Conservation (phyloP, 2,797 vertebrate species). For the Pangasius macronema region DNA sequence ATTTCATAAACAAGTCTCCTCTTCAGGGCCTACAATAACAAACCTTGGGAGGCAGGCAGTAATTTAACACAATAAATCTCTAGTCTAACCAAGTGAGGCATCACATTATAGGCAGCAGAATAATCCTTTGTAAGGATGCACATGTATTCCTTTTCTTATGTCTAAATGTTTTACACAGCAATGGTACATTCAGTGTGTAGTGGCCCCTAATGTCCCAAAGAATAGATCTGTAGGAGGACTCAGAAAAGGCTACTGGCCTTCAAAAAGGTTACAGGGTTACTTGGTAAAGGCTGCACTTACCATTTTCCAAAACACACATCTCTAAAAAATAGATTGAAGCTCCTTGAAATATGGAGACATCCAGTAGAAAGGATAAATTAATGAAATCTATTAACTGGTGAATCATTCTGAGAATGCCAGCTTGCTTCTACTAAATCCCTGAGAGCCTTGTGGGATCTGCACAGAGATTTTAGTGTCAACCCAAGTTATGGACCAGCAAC, state of each 20-base stretch:
- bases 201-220: conserved; percentile 20
- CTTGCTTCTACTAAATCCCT: conserved; percentile 36
- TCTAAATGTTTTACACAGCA: conserved; percentile 35
- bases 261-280: conserved; percentile 55
- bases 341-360: not conserved
- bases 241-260: conserved; percentile 39
- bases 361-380: conserved; percentile 28
- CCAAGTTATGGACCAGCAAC: conserved; percentile 39
- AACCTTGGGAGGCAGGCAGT: conserved; percentile 49
- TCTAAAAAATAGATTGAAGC: conserved; percentile 15
- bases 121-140: conserved; percentile 18
- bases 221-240: conserved; percentile 36
- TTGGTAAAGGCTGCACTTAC: conserved; percentile 42
- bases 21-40: conserved; percentile 39
- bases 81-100: conserved; percentile 34
- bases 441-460: conserved; percentile 12
- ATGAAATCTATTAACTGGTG: conserved; percentile 26
- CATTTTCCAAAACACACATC: conserved; percentile 30
- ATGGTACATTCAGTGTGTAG: conserved; percentile 41
- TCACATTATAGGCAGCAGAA: conserved; percentile 30
- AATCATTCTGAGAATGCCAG: conserved; percentile 36
- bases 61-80: conserved; percentile 40
- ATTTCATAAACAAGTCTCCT: conserved; percentile 51
- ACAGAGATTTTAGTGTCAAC: not conserved
- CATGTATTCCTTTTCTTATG: conserved; percentile 34